Evolutionary conservation across 2,888 invertebrate species (phyloP), one percentile per base, ranked within the genome.

Genomic region (Gasteruption jaculator): DNA sequence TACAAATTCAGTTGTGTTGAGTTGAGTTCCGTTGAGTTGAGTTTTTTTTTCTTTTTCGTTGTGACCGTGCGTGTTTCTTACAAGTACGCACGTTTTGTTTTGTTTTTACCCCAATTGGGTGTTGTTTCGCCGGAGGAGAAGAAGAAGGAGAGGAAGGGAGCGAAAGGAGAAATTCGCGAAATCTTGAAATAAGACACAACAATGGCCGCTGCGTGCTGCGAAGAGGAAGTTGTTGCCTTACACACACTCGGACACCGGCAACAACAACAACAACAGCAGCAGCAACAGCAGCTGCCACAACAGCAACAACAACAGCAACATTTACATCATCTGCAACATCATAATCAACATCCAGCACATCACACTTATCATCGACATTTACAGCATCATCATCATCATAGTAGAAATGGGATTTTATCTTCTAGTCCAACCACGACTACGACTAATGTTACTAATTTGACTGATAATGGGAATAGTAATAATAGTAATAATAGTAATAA

Each of bases 291-390:
- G 31, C 58, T n/a, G n/a, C n/a, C n/a, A n/a, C n/a, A n/a, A n/a
- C n/a, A n/a, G n/a, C 68, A 65, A 63, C 71, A 67, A 65, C 57
- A 55, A 37, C 59, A 57, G 25, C 60, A 59, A 16, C 57, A 56
- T 29, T 60, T 60, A 35, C 60, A 58, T 33, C 61, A 60, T 22
- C 57, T 58, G 52, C 60, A 56, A 49, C 59, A 57, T 33, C 58
- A 65, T 54, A 54, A 54, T 43, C 54, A 38, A 58, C 52, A 21
- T n/a, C n/a, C n/a, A n/a, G n/a, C n/a, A 60, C 49, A 48, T 25
- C 45, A 50, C 41, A 75, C 77, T 60, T 79, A 5, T n/a, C 31
- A 19, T n/a, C n/a, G n/a, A n/a, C n/a, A n/a, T n/a, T n/a, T n/a
- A n/a, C n/a, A 6, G 8, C 12, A 5, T 7, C 12, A 32, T 25